Base-by-base conservation (phyloP, 2,113 vertebrate species). In the Daubentonia madagascariensis region DNA sequence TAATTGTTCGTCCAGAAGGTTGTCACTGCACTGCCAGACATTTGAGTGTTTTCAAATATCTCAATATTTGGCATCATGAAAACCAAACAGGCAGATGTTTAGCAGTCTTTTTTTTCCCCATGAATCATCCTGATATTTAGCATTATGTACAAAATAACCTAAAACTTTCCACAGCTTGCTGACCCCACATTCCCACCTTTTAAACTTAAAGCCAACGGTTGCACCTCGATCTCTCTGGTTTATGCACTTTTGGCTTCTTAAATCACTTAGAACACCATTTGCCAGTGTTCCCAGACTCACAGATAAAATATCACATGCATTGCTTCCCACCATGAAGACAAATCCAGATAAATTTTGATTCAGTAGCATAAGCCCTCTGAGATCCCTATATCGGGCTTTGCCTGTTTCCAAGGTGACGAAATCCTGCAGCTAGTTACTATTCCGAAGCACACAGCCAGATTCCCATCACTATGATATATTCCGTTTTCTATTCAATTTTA, bases 351-450 rank as follows among this genome's bases (percentile, higher is more conserved):
- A 76, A 96, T 97, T 94, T 94, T 93, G 88, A 95, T 52, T 80
- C 68, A 85, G 73, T 90, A 90, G 37, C 92, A 93, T 43, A 90
- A 97, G 35, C 35, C 30, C 89, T 96, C 70, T 57, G 16, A 80
- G 87, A 95, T 87, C 87, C 61, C 83, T 87, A 43, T 48, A 80
- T 90, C 4, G 3, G 84, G 75, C 45, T 97, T 72, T 95, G 83
- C 92, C 84, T 67, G 97, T 98, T 98, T 95, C 97, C 96, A 97
- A 93, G 97, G 97, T 97, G 89, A 98, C 25, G 2, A 93, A 96
- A 94, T 40, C 20, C 45, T 68, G 65, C 45, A 76, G 84, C 84
- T 95, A 90, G 93, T 97, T 97, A 78, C 92, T 96, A 94, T 96
- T 95, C 89, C 94, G 96, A 96, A 97, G 86, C 79, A 75, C 40